phyloP scores from a whole-genome alignment of 2,888 invertebrate genomes.

The Rhagophthalmus giganteus region DNA sequence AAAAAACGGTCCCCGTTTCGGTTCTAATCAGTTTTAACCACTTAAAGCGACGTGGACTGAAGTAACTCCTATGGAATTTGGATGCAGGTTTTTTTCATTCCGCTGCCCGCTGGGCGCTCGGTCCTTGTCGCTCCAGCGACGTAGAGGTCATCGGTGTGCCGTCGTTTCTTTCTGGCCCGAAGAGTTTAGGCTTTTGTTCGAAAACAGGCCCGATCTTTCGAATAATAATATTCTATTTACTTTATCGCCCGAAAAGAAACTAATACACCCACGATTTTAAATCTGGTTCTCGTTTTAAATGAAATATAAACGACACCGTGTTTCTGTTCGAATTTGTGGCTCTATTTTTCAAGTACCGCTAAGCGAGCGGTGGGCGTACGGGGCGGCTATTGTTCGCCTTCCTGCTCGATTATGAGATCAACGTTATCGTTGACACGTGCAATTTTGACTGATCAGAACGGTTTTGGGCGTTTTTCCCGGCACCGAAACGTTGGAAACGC shows the following conservation, averaged over 20 bases:
- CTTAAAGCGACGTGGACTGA: constrained; percentile 37
- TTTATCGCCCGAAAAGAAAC: constrained; percentile 45
- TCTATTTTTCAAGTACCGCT: not conserved
- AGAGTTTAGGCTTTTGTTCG: constrained; percentile 36
- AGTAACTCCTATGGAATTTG: constrained; percentile 51
- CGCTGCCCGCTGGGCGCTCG: constrained; percentile 35
- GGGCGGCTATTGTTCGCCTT: not conserved
- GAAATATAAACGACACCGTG: constrained; percentile 25
- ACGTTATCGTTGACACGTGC: no score
- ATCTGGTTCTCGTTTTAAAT: constrained; percentile 40
- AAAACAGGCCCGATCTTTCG: constrained; percentile 36
- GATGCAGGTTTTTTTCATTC: constrained; percentile 48
- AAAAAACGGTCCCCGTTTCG: no score
- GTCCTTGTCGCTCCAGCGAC: constrained; percentile 28
- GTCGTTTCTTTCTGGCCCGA: constrained; percentile 18
- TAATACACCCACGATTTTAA: constrained; percentile 45
- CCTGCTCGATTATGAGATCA: not conserved
- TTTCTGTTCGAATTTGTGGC: not conserved
- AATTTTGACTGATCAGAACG: no score
- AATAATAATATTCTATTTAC: constrained; percentile 50
- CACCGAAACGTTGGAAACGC: no score
- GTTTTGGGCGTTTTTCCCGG: not conserved
- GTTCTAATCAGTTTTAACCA: no score
- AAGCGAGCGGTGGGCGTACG: not conserved
- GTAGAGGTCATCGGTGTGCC: constrained; percentile 36